Evolutionary conservation across 2,797 vertebrate genomes (phyloP).

Genomic region (Alosa sapidissima): DNA sequence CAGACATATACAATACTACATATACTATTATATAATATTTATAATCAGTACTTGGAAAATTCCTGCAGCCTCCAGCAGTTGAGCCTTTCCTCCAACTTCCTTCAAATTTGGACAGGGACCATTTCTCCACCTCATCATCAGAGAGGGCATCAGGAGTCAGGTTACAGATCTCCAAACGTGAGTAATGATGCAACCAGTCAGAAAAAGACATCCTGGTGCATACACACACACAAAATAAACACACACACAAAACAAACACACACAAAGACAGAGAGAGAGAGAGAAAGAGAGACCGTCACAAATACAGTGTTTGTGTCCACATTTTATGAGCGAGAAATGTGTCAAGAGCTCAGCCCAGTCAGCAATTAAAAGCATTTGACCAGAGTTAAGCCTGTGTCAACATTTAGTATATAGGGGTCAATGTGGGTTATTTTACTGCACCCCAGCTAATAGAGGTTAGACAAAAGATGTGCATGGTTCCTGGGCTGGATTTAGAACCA

Average conservation of each 20-base stretch:
- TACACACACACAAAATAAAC: conserved; percentile 13
- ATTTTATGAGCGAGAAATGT: too few species aligned
- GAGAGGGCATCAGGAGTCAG: conserved; percentile 74
- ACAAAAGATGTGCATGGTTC: too few species aligned
- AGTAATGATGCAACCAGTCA: conserved; percentile 77
- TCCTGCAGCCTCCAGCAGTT: conserved; percentile 74
- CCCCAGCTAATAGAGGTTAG: too few species aligned
- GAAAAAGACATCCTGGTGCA: conserved; percentile 77
- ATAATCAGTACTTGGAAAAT: conserved; percentile 67
- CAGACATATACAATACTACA: neutral
- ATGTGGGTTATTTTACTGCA: neutral
- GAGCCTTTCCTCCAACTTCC: conserved; percentile 74
- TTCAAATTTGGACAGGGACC: conserved; percentile 69
- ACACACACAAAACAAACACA: neutral
- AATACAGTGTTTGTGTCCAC: neutral
- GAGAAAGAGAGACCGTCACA: neutral
- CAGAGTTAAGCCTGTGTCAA: neutral
- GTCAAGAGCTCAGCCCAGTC: too few species aligned
- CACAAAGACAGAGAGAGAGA: neutral
- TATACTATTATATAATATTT: too few species aligned
- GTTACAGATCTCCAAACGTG: conserved; percentile 78
- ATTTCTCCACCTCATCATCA: conserved; percentile 64
- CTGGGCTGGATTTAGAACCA: too few species aligned
- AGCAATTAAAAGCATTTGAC: too few species aligned
- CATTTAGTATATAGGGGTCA: neutral